phyloP scores from a whole-genome alignment of 2,888 invertebrate species.

The Ommatoiulus sabulosus region DNA sequence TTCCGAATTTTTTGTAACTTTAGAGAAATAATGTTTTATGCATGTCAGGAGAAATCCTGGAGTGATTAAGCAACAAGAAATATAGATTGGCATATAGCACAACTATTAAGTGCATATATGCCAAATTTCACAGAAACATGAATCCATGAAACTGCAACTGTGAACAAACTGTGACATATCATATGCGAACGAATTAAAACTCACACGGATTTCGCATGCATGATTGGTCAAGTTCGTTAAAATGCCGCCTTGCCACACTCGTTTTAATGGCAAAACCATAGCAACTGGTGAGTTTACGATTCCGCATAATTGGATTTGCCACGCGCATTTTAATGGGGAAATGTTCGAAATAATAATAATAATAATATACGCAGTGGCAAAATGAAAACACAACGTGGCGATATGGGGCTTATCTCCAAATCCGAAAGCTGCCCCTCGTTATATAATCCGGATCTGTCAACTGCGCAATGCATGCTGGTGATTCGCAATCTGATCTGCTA shows the following conservation, averaged over 20 bases:
- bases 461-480: neutral
- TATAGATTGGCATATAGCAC: neutral
- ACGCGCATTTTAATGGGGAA: neutral
- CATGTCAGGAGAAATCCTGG: neutral
- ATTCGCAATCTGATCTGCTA: constrained; percentile 23
- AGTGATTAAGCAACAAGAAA: neutral
- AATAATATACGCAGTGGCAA: constrained; percentile 19
- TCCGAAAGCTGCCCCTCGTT: constrained; percentile 2
- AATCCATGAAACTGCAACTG: too few species aligned
- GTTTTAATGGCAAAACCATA: neutral
- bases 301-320: neutral
- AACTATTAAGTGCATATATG: too few species aligned
- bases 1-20: neutral
- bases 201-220: too few species aligned
- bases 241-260: neutral
- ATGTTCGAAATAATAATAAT: neutral
- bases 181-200: neutral
- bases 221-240: neutral
- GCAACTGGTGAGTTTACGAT: neutral
- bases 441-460: constrained; percentile 36
- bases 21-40: neutral
- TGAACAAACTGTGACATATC: neutral
- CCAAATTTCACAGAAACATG: too few species aligned
- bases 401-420: neutral
- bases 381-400: constrained; percentile 12